Evolutionary conservation across 2,888 invertebrate genomes (phyloP), one percentile per base, ranked within the genome.

Genomic region (Drosophila fungiperda): DNA sequence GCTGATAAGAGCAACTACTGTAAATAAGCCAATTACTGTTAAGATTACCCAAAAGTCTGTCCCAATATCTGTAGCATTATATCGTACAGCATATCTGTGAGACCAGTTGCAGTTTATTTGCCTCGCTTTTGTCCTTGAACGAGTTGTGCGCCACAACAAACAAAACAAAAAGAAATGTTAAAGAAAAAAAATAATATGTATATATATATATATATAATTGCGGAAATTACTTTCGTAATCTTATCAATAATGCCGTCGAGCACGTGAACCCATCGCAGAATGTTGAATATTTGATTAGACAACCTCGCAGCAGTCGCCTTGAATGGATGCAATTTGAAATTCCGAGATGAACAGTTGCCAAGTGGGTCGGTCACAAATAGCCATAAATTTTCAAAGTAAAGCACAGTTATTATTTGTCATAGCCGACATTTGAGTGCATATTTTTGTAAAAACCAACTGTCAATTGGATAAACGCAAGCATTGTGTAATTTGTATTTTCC

Each of bases 201-300:
- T 20, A 15, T 29, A 42, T 49, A 45, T 59, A 32, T 32, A 50
- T 38, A 54, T 73, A 68, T 69, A 73, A 78, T 82, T 82, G 68
- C 68, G 72, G 61, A 78, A 78, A 78, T 79, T 78, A 61, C 63
- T 75, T 71, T 78, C 11, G 52, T 52, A 78, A 74, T 78, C 79
- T 78, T 63, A 78, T 78, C 77, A 52, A 52, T 54, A 70, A 70
- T 74, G 70, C 64, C 66, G 42, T 26, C 36, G 61, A 59, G 42
- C 79, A 78, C 79, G 75, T 78, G 79, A 78, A 75, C 53, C 0
- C 3, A 15, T 23, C 45, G n/a, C 36, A 12, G 17, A 53, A 33
- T 23, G 26, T 50, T 55, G 58, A 61, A 62, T 40, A 61, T 59
- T 52, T 65, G 64, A 62, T 67, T 57, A 67, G 53, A 58, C 57